These are phyloP conservation scores for Semicossyphus pulcher DNA, from an alignment of 2,113 vertebrate genomes.

Conservation along the genomic window DNA sequence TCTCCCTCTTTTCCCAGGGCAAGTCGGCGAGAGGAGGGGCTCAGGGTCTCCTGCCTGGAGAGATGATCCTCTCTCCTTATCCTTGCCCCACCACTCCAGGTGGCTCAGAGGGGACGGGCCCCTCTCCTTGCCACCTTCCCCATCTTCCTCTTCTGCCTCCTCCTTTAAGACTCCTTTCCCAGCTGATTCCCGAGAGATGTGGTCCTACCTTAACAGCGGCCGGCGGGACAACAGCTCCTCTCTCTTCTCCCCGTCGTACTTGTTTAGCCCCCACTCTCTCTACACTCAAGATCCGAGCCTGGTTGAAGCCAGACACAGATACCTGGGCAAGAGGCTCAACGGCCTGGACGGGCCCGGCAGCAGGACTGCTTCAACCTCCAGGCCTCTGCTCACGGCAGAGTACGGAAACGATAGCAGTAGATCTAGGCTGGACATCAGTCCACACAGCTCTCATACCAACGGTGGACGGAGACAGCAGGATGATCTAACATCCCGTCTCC, in stretches of 20 bases:
- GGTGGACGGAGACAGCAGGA: constrained; percentile 80
- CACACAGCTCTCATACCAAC: constrained; percentile 75
- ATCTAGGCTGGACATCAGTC: constrained; percentile 61
- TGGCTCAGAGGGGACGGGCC: constrained; percentile 77
- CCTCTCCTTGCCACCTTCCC: constrained; percentile 66
- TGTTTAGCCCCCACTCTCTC: constrained; percentile 72
- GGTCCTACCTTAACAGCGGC: constrained; percentile 73
- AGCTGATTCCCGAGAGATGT: constrained; percentile 79
- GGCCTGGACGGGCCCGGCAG: constrained; percentile 80
- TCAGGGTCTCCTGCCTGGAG: constrained; percentile 80
- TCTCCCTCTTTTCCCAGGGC: constrained; percentile 72
- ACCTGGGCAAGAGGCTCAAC: constrained; percentile 78
- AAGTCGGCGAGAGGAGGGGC: constrained; percentile 73
- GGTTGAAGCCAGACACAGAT: constrained; percentile 74
- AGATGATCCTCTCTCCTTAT: constrained; percentile 73
- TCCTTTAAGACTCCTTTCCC: constrained; percentile 80
- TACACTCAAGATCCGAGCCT: constrained; percentile 74
- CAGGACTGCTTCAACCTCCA: constrained; percentile 73
- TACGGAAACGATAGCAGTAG: constrained; percentile 69
- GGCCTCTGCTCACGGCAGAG: constrained; percentile 68
- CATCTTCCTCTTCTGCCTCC: constrained; percentile 70
- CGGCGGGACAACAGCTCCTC: constrained; percentile 77
- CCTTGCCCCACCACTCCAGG: constrained; percentile 74
- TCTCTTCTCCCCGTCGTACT: constrained; percentile 71
- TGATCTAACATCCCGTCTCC: constrained; percentile 57